Conservation (phyloP, 2,888 invertebrate genomes). For the Drosophila nr. perissopoda region DNA sequence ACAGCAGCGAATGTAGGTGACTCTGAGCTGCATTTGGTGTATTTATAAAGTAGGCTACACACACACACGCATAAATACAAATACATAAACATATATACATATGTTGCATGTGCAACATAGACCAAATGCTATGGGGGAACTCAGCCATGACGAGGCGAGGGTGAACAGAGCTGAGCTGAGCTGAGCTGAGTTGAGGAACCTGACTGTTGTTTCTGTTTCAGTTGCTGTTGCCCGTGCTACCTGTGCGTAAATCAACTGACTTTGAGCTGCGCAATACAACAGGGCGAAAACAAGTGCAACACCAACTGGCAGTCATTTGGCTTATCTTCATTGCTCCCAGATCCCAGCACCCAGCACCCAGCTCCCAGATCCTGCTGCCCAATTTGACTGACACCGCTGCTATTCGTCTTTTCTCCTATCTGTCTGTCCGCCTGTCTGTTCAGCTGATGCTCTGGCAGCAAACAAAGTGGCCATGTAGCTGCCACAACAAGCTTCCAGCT, state of each 20-base stretch:
- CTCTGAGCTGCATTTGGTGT: conserved; percentile 45
- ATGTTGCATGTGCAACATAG: conserved; percentile 58
- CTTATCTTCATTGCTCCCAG: conserved; percentile 6
- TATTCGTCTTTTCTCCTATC: conserved; percentile 7
- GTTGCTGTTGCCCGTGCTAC: conserved; percentile 18
- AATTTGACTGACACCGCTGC: conserved; percentile 19
- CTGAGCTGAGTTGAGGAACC: conserved; percentile 18
- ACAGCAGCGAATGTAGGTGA: conserved; percentile 71
- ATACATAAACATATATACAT: neutral
- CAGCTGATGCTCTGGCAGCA: conserved; percentile 54
- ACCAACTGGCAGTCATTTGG: conserved; percentile 50
- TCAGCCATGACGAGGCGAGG: conserved; percentile 59
- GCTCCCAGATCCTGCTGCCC: conserved; percentile 21
- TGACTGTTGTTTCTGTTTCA: conserved; percentile 14
- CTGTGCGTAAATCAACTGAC: conserved; percentile 49
- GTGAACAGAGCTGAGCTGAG: conserved; percentile 23
- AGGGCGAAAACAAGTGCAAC: conserved; percentile 21
- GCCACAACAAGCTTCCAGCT: conserved; percentile 1
- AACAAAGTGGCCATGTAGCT: conserved; percentile 32
- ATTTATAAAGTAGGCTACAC: conserved; percentile 53
- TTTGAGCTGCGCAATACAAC: conserved; percentile 35
- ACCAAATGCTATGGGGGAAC: conserved; percentile 46
- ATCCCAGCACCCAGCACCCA: neutral
- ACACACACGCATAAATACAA: conserved; percentile 16
- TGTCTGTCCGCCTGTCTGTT: conserved; percentile 18